Percentiles rank a stretch among this genome's conserved stretches.
phyloP scores from a whole-genome alignment of 2,888 invertebrate genomes.

The Chelonus formosanus region DNA sequence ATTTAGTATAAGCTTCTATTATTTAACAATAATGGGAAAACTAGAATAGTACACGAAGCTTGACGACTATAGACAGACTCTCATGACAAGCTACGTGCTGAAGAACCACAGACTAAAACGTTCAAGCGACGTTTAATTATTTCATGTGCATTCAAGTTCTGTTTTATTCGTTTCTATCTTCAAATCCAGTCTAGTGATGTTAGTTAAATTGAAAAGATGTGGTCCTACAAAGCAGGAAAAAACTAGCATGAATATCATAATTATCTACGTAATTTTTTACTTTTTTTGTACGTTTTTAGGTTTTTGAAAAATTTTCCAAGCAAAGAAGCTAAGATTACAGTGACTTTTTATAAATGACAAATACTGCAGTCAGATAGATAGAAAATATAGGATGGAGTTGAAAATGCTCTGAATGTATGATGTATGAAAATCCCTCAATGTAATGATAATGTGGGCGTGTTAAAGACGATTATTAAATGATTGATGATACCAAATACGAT shows the following conservation, averaged over 20 bases:
- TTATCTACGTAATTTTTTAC: too few relatives aligned
- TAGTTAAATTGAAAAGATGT: not conserved
- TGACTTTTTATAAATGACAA: too few relatives aligned
- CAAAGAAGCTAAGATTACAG: too few relatives aligned
- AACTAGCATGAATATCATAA: too few relatives aligned
- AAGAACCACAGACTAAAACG: conserved; percentile 8
- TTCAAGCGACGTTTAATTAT: conserved; percentile 59
- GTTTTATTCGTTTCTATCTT: conserved; percentile 40
- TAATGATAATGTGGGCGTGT: conserved; percentile 3
- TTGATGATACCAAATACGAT: conserved; percentile 6
- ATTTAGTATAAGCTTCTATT: too few relatives aligned
- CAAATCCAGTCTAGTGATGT: conserved; percentile 35
- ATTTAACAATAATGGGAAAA: too few relatives aligned
- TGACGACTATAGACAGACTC: not conserved
- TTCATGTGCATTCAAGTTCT: conserved; percentile 46
- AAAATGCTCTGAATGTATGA: not conserved
- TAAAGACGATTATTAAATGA: conserved; percentile 21
- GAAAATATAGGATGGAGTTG: not conserved
- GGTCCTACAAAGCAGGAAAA: too few relatives aligned
- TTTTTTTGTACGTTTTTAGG: too few relatives aligned
- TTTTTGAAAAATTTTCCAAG: too few relatives aligned
- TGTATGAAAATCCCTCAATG: not conserved
- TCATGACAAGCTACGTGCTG: conserved; percentile 4
- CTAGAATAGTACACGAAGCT: too few relatives aligned
- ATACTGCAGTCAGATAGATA: not conserved